Evolutionary conservation across 2,797 vertebrate species (phyloP).

Genomic region (Lutjanus campechanus): DNA sequence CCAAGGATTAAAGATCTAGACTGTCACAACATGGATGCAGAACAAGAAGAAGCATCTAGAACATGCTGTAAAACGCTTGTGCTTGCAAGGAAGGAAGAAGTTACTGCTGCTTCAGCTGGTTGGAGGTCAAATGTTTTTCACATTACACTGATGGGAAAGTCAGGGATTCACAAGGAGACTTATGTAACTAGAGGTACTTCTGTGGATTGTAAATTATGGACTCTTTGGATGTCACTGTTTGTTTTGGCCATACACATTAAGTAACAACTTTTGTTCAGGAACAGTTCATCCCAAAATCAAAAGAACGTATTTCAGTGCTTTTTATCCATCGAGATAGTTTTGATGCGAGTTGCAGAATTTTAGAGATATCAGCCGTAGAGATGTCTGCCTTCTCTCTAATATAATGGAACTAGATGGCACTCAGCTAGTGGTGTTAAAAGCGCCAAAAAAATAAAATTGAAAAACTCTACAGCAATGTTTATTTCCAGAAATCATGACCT

Average conservation of each 20-base stretch:
- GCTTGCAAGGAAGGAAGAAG: not conserved
- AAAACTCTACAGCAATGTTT: too few relatives aligned
- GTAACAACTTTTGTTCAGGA: too few relatives aligned
- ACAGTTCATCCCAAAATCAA: too few relatives aligned
- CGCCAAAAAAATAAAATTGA: too few relatives aligned
- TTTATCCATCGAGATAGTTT: too few relatives aligned
- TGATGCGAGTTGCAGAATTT: too few relatives aligned
- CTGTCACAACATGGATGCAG: slow-evolving; percentile 20
- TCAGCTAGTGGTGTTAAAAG: too few relatives aligned
- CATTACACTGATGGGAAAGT: slow-evolving; percentile 50
- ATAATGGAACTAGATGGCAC: too few relatives aligned
- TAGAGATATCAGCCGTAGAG: too few relatives aligned
- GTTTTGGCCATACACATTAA: not conserved
- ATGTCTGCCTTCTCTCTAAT: too few relatives aligned
- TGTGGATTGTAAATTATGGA: slow-evolving; percentile 5
- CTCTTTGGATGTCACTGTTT: slow-evolving; percentile 16
- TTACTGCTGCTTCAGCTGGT: slow-evolving; percentile 17
- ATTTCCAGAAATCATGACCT: too few relatives aligned
- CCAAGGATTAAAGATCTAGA: slow-evolving; percentile 39
- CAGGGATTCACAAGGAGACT: slow-evolving; percentile 22
- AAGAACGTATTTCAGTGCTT: too few relatives aligned
- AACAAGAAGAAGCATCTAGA: slow-evolving; percentile 3
- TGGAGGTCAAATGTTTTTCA: slow-evolving; percentile 45
- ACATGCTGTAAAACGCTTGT: slow-evolving; percentile 36
- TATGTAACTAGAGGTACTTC: slow-evolving; percentile 9